A percentile compares a stretch with the other conserved stretches of the same genome.
Evolutionary conservation across 2,113 vertebrate species (phyloP).

Genomic region (Acanthisitta chloris): DNA sequence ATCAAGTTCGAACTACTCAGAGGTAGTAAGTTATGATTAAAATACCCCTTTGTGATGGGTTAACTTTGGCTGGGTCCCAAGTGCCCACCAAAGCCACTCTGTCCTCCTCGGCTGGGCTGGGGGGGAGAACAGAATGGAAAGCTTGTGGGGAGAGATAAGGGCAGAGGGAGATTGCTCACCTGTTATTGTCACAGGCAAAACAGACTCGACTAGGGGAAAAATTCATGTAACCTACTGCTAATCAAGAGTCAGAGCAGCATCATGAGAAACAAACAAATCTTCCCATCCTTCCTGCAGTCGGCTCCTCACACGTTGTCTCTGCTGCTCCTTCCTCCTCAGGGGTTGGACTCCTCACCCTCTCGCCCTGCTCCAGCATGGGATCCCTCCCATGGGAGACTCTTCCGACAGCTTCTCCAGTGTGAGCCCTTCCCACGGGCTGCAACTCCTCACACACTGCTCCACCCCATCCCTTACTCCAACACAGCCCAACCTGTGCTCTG

Average conservation of each 20-base stretch:
- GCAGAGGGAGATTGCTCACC: background rate
- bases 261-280: background rate
- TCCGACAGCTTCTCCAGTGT: background rate
- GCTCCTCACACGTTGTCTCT: background rate
- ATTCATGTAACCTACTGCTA: background rate
- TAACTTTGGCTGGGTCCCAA: background rate
- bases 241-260: background rate
- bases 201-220: background rate
- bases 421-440: background rate
- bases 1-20: background rate
- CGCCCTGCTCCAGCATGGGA: background rate
- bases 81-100: background rate
- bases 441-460: background rate
- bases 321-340: background rate
- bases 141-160: accelerated
- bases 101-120: background rate
- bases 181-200: background rate
- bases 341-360: background rate
- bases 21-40: background rate
- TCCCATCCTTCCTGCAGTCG: background rate
- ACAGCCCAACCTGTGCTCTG: accelerated
- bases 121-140: background rate
- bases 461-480: background rate
- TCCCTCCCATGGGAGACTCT: background rate
- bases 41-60: background rate